Conservation (phyloP, 1,140 invertebrate species). For the Diorhabda carinulata region DNA sequence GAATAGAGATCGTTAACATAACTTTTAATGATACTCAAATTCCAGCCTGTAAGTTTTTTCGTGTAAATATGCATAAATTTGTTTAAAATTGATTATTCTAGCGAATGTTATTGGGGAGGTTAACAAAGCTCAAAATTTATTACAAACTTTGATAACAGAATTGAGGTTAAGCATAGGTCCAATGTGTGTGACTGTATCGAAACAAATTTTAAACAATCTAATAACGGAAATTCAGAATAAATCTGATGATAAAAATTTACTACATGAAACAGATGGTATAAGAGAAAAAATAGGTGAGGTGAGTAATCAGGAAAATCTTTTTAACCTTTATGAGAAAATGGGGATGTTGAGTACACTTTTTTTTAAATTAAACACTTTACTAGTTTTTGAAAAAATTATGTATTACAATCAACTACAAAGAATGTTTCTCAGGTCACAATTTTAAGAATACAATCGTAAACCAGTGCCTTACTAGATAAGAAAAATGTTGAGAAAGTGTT, state of each 20-base stretch:
- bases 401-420: too few relatives aligned
- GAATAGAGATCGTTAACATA: constrained; percentile 39
- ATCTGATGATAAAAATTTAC: constrained; percentile 57
- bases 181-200: constrained; percentile 46
- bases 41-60: constrained; percentile 35
- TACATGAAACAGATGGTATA: constrained; percentile 34
- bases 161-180: constrained; percentile 44
- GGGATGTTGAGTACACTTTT: background rate
- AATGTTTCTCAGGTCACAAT: too few relatives aligned
- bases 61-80: constrained; percentile 1
- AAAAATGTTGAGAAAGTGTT: too few relatives aligned
- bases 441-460: too few relatives aligned
- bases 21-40: constrained; percentile 51
- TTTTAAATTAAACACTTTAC: too few relatives aligned
- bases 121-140: constrained; percentile 34
- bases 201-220: constrained; percentile 50
- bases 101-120: constrained; percentile 48
- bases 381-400: too few relatives aligned
- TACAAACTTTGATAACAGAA: constrained; percentile 38
- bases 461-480: too few relatives aligned
- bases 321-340: background rate
- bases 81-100: constrained; percentile 19
- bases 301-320: constrained; percentile 2
- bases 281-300: constrained; percentile 34
- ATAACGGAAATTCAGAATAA: constrained; percentile 59